Evolutionary conservation across 2,888 invertebrate genomes (phyloP).

Genomic region (Gonocerus acuteangulatus): DNA sequence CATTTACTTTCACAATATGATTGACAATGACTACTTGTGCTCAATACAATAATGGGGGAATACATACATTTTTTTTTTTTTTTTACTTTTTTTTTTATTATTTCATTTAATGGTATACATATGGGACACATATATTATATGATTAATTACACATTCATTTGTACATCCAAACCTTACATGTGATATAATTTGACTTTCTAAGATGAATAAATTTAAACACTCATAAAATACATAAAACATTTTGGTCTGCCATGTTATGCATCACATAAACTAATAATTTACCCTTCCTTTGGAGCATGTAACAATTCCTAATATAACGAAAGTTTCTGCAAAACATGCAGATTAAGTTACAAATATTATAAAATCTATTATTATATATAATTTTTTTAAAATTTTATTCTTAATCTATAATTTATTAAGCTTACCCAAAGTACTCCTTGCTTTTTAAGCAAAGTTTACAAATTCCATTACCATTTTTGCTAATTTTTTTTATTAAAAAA

Average conservation of each 20-base stretch:
- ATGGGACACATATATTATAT: constrained; percentile 7
- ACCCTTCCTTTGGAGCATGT: constrained; percentile 14
- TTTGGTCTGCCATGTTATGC: constrained; percentile 36
- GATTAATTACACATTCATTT: constrained; percentile 14
- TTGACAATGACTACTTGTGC: constrained; percentile 18
- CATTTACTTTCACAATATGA: constrained; percentile 31
- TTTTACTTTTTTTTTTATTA: not conserved
- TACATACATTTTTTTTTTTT: constrained; percentile 8
- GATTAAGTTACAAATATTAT: constrained; percentile 22
- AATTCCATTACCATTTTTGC: constrained; percentile 17
- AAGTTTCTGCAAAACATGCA: not conserved
- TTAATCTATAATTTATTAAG: constrained; percentile 2
- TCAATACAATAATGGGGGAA: constrained; percentile 4
- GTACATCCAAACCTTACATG: constrained; percentile 4
- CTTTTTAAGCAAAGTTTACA: constrained; percentile 17
- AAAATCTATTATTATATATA: constrained; percentile 13
- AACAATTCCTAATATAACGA: constrained; percentile 21
- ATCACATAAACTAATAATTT: constrained; percentile 28
- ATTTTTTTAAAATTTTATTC: constrained; percentile 8
- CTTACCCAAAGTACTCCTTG: constrained; percentile 10
- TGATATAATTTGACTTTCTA: constrained; percentile 1
- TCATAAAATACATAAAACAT: constrained; percentile 13
- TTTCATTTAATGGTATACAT: constrained; percentile 12
- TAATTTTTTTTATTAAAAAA: constrained; percentile 10
- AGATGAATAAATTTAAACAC: constrained; percentile 3